Percentiles rank a stretch among this genome's conserved stretches.
phyloP scores from a whole-genome alignment of 2,797 vertebrate species.

The Myotis vivesi region DNA sequence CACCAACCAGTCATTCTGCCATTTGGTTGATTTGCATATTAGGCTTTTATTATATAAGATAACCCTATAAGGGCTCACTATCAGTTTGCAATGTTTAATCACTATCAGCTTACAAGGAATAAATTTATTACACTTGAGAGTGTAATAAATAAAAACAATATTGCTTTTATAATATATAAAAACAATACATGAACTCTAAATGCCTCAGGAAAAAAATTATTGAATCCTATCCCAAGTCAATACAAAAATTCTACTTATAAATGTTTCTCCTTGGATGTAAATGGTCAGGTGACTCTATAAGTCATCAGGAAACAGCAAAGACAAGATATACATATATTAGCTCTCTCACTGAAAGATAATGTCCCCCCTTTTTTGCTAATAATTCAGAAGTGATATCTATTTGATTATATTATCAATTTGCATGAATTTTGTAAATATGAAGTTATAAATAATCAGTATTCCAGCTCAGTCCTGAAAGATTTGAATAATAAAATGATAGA shows the following conservation, averaged over 20 bases:
- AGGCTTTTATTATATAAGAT: neutral
- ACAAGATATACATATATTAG: neutral
- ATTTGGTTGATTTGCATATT: too few relatives aligned
- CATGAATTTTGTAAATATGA: neutral
- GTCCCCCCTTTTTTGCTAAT: neutral
- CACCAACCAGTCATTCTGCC: too few relatives aligned
- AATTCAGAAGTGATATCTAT: neutral
- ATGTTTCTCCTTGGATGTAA: neutral
- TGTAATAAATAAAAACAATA: neutral
- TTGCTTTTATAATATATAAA: neutral
- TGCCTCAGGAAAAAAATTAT: neutral
- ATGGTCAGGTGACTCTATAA: neutral
- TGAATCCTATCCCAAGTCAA: neutral
- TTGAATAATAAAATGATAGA: neutral
- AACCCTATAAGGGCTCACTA: neutral
- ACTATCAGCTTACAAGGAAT: neutral
- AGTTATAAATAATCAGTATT: neutral
- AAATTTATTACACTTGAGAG: neutral
- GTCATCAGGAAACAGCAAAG: neutral
- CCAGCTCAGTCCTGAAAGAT: neutral
- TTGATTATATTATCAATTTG: conserved; percentile 23
- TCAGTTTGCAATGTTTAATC: neutral
- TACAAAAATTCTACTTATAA: neutral
- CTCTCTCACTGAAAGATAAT: neutral
- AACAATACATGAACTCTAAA: neutral